These are phyloP conservation scores for Phasianus colchicus DNA, from an alignment of 2,113 vertebrate species.

Conservation along the genomic window DNA sequence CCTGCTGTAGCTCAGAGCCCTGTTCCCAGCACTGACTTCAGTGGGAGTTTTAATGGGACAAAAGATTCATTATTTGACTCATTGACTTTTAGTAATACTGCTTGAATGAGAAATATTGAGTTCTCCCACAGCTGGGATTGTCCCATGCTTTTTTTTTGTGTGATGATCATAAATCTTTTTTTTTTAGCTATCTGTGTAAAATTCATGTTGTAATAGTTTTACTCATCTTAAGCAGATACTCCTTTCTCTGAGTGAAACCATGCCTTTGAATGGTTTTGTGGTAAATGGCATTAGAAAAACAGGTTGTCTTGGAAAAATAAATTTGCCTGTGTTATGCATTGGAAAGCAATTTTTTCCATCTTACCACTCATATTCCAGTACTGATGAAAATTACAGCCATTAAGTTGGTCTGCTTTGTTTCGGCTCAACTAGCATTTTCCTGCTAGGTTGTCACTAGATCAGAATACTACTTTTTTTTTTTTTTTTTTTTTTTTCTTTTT, in stretches of 20 bases:
- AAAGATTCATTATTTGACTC: background rate
- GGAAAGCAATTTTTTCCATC: slow-evolving; percentile 57
- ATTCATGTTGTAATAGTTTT: background rate
- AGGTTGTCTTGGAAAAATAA: slow-evolving; percentile 55
- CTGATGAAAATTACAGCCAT: slow-evolving; percentile 57
- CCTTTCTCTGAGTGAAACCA: background rate
- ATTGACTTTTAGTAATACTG: background rate
- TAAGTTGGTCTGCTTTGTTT: slow-evolving; percentile 35
- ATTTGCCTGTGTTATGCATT: slow-evolving; percentile 20
- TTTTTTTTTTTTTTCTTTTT: background rate
- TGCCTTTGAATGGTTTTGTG: slow-evolving; percentile 32
- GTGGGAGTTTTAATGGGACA: background rate
- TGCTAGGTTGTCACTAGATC: slow-evolving; percentile 24
- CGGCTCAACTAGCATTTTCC: slow-evolving; percentile 20
- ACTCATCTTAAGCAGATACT: background rate
- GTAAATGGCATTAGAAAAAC: slow-evolving; percentile 34
- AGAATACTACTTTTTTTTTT: background rate
- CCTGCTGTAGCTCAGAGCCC: background rate
- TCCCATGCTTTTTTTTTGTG: background rate
- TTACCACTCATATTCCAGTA: background rate
- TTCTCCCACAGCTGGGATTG: background rate
- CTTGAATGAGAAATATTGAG: background rate
- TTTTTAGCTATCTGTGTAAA: background rate
- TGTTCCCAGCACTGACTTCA: background rate
- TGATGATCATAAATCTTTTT: background rate